Base-by-base conservation (phyloP, 2,113 vertebrate genomes). In the Corvus hawaiiensis region DNA sequence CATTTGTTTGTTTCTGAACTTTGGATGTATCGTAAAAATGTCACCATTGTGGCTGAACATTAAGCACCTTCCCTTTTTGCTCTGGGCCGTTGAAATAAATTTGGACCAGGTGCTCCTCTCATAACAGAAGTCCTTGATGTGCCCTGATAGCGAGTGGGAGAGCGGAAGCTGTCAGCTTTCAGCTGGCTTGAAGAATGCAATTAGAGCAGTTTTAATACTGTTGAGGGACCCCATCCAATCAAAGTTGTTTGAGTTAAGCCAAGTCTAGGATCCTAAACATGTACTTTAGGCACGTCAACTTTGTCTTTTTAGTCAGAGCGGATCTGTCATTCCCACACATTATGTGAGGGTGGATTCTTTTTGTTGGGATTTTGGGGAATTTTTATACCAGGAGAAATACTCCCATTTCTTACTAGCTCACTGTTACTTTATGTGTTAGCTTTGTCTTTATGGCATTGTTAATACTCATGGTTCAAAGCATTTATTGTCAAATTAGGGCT, bases 11-110 rank as follows among this genome's bases (percentile, higher is more conserved):
- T 98, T 98, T 98, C 98, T 98, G 96, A 98, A 98, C 98, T 98
- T 98, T 94, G 97, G 97, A 92, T 90, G 69, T 98, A 95, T 98
- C 98, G 97, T 99, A 99, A 99, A 99, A 99, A 98, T 99, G 99
- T 99, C 99, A 99, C 98, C 99, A 99, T 99, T 96, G 98, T 98
- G 97, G 98, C 98, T 99, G 98, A 98, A 98, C 98, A 99, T 99
- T 99, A 98, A 97, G 98, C 98, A 98, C 98, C 98, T 98, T 98
- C 98, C 98, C 98, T 96, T 98, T 98, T 98, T 97, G 98, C 98
- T 98, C 97, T 98, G 97, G 98, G 98, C 98, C 74, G 67, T 97
- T 98, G 98, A 98, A 98, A 98, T 98, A 98, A 98, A 98, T 98
- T 97, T 97, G 97, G 97, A 98, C 98, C 98, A 98, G 98, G 98